Base-by-base conservation (phyloP, 2,888 invertebrate genomes). In the Celastrina argiolus region DNA sequence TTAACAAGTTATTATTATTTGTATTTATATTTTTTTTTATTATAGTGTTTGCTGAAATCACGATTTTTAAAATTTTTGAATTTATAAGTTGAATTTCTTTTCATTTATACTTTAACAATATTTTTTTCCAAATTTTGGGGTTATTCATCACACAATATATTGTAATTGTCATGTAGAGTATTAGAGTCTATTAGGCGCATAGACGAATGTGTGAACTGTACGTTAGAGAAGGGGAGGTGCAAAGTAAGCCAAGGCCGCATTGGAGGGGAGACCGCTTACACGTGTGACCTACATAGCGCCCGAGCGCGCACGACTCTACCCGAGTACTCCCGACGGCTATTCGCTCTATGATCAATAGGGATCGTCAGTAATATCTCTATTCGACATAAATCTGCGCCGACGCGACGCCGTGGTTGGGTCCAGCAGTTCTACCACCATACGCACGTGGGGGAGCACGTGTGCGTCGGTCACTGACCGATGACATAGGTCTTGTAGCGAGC, bases 161-260 rank as follows among this genome's bases (percentile, higher is more conserved):
- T n/a, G n/a, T n/a, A n/a, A n/a, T 18, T 39, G 18, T 42, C 36
- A 31, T 63, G 66, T 68, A 34, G 7, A 41, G 22, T 28, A 56
- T 65, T 64, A 51, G 51, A 63, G 34, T 66, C 61, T 64, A 69
- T 69, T 70, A 68, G 70, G 12, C 31, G 61, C 16, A 26, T 70
- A 69, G 72, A 67, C 72, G 68, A 73, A 73, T 73, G 75, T 70
- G 73, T 71, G 70, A 75, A 73, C 61, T 22, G 36, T 39, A 22
- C 16, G 71, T 72, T 75, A 76, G 83, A 84, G 85, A 87, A 85
- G 82, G 86, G 81, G 82, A 82, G 80, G 82, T 82, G 81, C 84
- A 81, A 87, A 88, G 87, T 90, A 90, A 90, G 91, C 90, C 90
- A 90, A 91, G 91, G 91, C 87, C 90, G 87, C 78, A 72, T 76